These are phyloP conservation scores for Caloenas nicobarica DNA, from an alignment of 2,113 vertebrate species.

Conservation along the genomic window DNA sequence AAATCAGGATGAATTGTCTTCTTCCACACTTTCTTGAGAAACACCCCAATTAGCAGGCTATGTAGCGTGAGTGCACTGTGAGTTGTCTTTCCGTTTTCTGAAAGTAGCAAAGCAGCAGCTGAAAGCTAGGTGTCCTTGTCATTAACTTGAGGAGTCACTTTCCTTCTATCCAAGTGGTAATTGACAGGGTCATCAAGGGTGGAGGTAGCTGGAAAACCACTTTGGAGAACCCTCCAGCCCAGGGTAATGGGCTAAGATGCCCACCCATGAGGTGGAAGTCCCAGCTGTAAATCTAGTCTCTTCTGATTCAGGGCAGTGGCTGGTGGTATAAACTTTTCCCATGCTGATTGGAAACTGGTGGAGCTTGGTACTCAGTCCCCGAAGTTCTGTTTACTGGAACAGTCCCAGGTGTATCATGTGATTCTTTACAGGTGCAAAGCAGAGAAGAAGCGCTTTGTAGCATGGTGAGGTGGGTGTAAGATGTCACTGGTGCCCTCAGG, in stretches of 20 bases:
- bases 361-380: rapidly evolving
- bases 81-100: background rate
- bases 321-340: background rate
- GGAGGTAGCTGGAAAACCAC: background rate
- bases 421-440: background rate
- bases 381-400: background rate
- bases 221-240: background rate
- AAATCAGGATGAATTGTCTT: background rate
- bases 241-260: background rate
- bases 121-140: background rate
- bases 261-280: rapidly evolving
- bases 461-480: background rate
- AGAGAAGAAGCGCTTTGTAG: background rate
- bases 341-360: background rate
- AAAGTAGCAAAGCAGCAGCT: background rate
- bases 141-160: background rate
- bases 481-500: background rate
- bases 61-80: background rate
- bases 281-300: background rate
- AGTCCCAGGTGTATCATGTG: background rate
- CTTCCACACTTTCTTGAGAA: background rate
- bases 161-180: background rate
- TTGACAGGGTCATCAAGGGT: background rate
- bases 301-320: background rate
- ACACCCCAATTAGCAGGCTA: background rate